Conservation (phyloP, 1,140 invertebrate genomes). For the Tetramorium alpestre region DNA sequence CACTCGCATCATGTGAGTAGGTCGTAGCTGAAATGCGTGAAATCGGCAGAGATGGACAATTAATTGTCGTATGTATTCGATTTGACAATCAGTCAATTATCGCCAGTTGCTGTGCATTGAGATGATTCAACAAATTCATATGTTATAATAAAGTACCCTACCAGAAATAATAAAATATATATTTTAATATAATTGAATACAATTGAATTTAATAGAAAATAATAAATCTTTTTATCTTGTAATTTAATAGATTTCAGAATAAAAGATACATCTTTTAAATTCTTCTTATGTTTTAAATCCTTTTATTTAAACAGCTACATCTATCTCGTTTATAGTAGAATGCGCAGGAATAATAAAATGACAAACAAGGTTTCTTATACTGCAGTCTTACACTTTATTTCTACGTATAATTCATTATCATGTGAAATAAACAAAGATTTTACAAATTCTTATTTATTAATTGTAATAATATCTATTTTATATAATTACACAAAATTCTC, state of each 20-base stretch:
- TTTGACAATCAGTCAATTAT: not conserved
- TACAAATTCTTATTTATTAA: not conserved
- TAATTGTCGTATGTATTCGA: not conserved
- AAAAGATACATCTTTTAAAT: not conserved
- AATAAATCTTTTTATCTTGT: not conserved
- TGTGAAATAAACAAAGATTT: not conserved
- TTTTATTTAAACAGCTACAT: not conserved
- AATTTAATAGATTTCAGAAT: not conserved
- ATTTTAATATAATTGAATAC: not conserved
- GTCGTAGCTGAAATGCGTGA: not conserved
- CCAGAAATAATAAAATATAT: not conserved
- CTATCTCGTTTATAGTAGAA: not conserved
- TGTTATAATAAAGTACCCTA: not conserved
- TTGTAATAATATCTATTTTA: not conserved
- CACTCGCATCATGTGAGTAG: not conserved
- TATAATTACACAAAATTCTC: not conserved
- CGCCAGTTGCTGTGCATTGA: not conserved
- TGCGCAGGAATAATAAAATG: not conserved
- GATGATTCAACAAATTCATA: not conserved
- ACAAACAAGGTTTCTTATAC: no score
- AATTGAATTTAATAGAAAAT: not conserved
- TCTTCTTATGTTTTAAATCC: not conserved
- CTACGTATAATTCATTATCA: no score
- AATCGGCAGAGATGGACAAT: not conserved
- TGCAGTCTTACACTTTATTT: no score